Conservation (phyloP, 1,140 invertebrate species). For the Calliphora vicina region DNA sequence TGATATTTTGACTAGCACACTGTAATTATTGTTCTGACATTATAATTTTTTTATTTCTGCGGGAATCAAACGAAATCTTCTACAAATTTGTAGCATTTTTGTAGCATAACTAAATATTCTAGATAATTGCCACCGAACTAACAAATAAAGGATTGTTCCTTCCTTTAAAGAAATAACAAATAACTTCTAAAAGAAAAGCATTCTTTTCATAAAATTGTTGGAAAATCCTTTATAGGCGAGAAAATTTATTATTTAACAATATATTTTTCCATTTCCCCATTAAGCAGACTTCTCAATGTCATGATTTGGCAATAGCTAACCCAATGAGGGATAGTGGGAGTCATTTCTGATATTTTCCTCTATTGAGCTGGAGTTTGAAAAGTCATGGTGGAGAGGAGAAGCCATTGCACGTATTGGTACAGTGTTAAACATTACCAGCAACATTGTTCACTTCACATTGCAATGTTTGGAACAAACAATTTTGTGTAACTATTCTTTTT, state of each 20-base stretch:
- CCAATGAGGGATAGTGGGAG: background rate
- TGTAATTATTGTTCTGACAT: no score
- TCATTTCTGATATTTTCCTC: background rate
- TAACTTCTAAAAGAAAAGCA: background rate
- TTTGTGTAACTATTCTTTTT: background rate
- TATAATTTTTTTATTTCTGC: no score
- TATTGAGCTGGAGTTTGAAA: background rate
- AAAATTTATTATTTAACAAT: slow-evolving; percentile 55
- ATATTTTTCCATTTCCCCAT: slow-evolving; percentile 50
- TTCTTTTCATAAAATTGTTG: slow-evolving; percentile 46
- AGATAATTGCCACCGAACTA: no score
- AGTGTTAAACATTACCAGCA: slow-evolving; percentile 37
- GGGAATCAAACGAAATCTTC: no score
- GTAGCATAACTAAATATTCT: no score
- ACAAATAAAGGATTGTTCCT: background rate
- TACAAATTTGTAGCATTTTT: no score
- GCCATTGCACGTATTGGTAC: background rate
- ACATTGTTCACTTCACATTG: slow-evolving; percentile 15
- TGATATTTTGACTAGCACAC: no score
- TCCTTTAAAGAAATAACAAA: background rate
- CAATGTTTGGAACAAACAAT: slow-evolving; percentile 1
- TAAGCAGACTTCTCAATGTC: background rate
- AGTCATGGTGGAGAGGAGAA: no score
- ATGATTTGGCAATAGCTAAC: background rate
- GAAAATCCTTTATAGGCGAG: slow-evolving; percentile 20